Percentiles rank a stretch among this genome's conserved stretches.
Conservation (phyloP, 2,888 invertebrate genomes). For the Bombylius major region DNA sequence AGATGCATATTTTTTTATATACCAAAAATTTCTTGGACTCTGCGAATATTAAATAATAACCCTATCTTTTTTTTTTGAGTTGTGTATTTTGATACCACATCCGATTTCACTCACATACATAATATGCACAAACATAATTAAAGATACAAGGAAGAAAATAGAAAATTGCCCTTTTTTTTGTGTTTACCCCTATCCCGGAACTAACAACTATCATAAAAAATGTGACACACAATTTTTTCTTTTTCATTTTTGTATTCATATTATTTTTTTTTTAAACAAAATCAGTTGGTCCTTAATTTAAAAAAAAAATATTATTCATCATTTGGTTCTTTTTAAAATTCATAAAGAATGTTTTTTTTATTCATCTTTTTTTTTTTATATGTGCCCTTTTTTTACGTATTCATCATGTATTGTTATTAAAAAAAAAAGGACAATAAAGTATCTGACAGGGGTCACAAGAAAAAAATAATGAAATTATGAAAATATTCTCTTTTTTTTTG, state of each 20-base stretch:
- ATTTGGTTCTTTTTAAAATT: too few species aligned
- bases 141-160: too few species aligned
- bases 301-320: neutral
- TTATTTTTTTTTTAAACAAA: neutral
- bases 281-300: too few species aligned
- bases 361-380: neutral
- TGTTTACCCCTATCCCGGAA: neutral
- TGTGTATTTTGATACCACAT: neutral
- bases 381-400: neutral
- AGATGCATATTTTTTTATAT: neutral
- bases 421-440: neutral
- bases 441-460: neutral
- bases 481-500: neutral
- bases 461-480: neutral
- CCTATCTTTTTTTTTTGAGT: neutral
- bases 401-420: too few species aligned
- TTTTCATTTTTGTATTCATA: neutral
- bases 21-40: neutral
- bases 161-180: neutral
- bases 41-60: neutral
- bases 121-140: too few species aligned
- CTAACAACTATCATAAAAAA: neutral
- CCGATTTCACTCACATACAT: neutral
- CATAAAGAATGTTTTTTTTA: neutral
- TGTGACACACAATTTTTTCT: neutral